These are phyloP conservation scores for Fregetta grallaria DNA, from an alignment of 2,113 vertebrate genomes.

Conservation along the genomic window DNA sequence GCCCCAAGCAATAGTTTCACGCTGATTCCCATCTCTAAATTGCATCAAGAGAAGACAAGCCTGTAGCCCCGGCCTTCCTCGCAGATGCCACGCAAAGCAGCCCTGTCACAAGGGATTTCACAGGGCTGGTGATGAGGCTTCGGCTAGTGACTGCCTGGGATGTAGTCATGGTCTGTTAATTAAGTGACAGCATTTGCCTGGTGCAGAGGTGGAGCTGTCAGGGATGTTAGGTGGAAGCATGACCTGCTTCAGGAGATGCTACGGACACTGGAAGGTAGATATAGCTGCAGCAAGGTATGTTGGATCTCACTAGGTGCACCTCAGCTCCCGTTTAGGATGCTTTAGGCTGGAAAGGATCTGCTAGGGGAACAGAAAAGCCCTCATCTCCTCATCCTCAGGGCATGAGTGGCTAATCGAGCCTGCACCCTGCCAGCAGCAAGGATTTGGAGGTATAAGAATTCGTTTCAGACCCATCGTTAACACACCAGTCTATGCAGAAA, in stretches of 20 bases:
- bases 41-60: neutral
- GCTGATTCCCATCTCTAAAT: neutral
- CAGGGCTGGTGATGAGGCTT: neutral
- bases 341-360: neutral
- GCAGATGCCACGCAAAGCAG: neutral
- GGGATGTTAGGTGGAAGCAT: neutral
- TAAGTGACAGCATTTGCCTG: neutral
- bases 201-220: neutral
- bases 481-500: neutral
- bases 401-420: rapidly evolving
- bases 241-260: neutral
- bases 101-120: neutral
- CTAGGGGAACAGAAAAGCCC: neutral
- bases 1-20: neutral
- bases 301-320: neutral
- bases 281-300: neutral
- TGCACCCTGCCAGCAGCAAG: neutral
- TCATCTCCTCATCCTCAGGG: neutral
- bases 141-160: neutral
- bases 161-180: neutral
- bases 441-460: neutral
- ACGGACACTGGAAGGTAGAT: neutral
- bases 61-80: neutral
- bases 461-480: neutral
- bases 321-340: neutral